A percentile compares a stretch with the other conserved stretches of the same genome.
These are phyloP conservation scores for Rhinichthys klamathensis DNA, from an alignment of 2,113 vertebrate species.

Conservation along the genomic window DNA sequence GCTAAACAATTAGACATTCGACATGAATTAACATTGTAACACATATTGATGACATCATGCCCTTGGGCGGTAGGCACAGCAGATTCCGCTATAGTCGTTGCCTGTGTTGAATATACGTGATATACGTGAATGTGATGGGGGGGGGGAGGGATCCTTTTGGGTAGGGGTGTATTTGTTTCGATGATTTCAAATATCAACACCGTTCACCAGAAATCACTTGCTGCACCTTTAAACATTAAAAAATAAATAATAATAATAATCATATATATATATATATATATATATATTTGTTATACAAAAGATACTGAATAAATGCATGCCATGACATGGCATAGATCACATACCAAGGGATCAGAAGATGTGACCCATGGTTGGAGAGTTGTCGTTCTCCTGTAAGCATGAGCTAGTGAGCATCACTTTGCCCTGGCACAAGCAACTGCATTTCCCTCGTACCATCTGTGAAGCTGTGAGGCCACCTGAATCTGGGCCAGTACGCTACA, in stretches of 20 bases:
- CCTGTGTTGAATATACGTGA: no score
- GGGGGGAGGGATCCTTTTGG: no score
- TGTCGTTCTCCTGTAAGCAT: background rate
- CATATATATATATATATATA: no score
- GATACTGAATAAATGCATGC: background rate
- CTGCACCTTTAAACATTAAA: background rate
- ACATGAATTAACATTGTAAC: no score
- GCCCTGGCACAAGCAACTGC: conserved; percentile 38
- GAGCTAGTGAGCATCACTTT: conserved; percentile 33
- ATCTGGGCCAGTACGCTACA: conserved; percentile 38
- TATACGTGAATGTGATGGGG: no score
- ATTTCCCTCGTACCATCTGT: conserved; percentile 46
- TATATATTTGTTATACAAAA: background rate
- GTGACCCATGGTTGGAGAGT: background rate
- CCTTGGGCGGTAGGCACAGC: no score
- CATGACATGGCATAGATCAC: background rate
- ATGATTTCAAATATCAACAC: no score
- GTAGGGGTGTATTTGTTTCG: no score
- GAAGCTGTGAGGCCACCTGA: conserved; percentile 31
- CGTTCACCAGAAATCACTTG: no score
- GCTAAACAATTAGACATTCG: no score
- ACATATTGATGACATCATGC: no score
- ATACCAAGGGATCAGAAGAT: background rate
- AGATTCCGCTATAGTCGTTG: no score
- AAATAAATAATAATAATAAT: background rate